Evolutionary conservation across 2,888 invertebrate species (phyloP), one percentile per base, ranked within the genome.

Genomic region (Chalcosyrphus nemorum): DNA sequence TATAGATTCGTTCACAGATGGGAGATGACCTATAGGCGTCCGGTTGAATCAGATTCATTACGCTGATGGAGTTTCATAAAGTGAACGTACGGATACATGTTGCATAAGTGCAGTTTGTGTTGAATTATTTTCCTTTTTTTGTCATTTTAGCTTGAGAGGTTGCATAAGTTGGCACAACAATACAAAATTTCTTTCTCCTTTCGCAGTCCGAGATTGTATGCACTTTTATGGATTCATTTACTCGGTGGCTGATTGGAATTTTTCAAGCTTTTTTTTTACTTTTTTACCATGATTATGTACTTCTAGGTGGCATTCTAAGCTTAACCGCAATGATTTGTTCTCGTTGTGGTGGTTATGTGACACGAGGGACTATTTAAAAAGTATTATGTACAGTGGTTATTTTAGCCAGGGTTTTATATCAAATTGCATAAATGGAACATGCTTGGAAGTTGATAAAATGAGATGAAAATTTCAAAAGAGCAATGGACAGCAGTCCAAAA

Each of bases 171-270:
- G 27, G 27, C 29, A 6, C 13, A 15, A 17, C 66, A 15, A 27
- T 61, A n/a, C n/a, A n/a, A n/a, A n/a, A n/a, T n/a, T n/a, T n/a
- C n/a, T n/a, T n/a, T 32, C 52, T 77, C 19, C 47, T 65, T 65
- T 35, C 50, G n/a, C n/a, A 63, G 17, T 41, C 54, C 21, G n/a
- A 63, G 68, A 56, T 74, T 81, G 75, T 47, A 52, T 81, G 56
- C 35, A 75, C 56, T 81, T 75, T 56, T 81, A 81, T 76, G 81
- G 75, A 63, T 76, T 75, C 75, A 5, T 50, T 24, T 35, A 75
- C 38, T 32, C 57, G 35, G 29, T 11, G 29, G 59, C 17, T 78
- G 17, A 57, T 29, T 72, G 17, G 7, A 41, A 9, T 32, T 38
- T 57, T 41, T 43, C 13, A 7, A 38, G 13, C 2, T 13, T 24